Conservation (phyloP, 2,888 invertebrate genomes). For the Tetramorium bicarinatum region DNA sequence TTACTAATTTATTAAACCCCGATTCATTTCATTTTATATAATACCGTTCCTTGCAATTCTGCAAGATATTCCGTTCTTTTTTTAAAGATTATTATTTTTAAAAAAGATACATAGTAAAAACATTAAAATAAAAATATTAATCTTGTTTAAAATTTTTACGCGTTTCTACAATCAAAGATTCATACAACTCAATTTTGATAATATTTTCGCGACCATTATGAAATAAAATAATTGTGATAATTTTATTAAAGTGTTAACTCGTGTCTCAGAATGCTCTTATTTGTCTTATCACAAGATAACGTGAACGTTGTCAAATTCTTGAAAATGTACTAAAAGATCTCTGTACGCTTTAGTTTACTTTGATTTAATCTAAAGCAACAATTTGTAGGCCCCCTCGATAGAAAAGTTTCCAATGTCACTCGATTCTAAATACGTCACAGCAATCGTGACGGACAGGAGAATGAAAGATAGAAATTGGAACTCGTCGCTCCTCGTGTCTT, state of each 20-base stretch:
- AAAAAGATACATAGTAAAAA: neutral
- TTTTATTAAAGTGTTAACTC: constrained; percentile 17
- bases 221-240: neutral
- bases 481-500: constrained; percentile 13
- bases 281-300: constrained; percentile 30
- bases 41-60: neutral
- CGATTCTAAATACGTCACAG: constrained; percentile 15
- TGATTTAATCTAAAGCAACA: neutral
- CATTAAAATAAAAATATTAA: neutral
- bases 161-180: neutral
- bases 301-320: neutral
- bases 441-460: neutral
- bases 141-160: neutral
- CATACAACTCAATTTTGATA: neutral
- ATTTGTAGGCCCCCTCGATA: neutral
- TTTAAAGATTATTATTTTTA: neutral
- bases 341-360: neutral
- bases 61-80: neutral
- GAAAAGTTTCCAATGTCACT: constrained; percentile 21
- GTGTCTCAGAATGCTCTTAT: neutral
- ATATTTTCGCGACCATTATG: neutral
- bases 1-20: neutral
- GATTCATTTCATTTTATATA: neutral
- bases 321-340: neutral
- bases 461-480: constrained; percentile 43